Evolutionary conservation across 2,113 vertebrate species (phyloP), one percentile per base, ranked within the genome.

Genomic region (Pygoscelis adeliae): DNA sequence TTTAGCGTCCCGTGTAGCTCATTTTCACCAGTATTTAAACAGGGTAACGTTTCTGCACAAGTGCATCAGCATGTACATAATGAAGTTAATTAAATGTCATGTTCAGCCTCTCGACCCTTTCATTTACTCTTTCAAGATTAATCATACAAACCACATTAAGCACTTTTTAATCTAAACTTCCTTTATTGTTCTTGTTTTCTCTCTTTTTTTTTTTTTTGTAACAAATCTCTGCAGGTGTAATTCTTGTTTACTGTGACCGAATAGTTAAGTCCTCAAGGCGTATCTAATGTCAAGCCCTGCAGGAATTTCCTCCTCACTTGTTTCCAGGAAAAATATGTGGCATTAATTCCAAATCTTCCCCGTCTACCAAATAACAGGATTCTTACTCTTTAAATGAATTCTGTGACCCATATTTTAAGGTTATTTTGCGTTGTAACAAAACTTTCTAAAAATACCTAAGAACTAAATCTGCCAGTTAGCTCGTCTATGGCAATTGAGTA

Each of bases 61-160:
- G 71, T 74, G n/a, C 83, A 74, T 81, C 88, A 34, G 67, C 80
- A 30, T 13, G 30, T 78, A 47, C 46, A 13, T 93, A 94, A 96
- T 88, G 80, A 88, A 83, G 50, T 66, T 96, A 89, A 95, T 96
- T 94, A 90, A 77, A 78, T 90, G 87, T 66, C 86, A 87, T 27
- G 14, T 89, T 95, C 90, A 77, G 50, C 80, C 65, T 90, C 94
- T 83, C 70, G 83, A 86, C 92, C 69, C 65, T 89, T 89, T 74
- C 76, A 74, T 88, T 93, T 93, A 59, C 32, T 86, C 42, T 81
- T 83, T 83, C 89, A 78, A 78, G 71, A 83, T 83, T 76, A 87
- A 76, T 87, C 59, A n/a, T 44, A 56, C 53, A 94, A 93, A 59
- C 73, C 36, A 65, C 18, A 27, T 52, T 18, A 90, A 84, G 55